Percentiles rank a stretch among this genome's conserved stretches.
Conservation (phyloP, 2,113 vertebrate species). For the Clupea harengus region DNA sequence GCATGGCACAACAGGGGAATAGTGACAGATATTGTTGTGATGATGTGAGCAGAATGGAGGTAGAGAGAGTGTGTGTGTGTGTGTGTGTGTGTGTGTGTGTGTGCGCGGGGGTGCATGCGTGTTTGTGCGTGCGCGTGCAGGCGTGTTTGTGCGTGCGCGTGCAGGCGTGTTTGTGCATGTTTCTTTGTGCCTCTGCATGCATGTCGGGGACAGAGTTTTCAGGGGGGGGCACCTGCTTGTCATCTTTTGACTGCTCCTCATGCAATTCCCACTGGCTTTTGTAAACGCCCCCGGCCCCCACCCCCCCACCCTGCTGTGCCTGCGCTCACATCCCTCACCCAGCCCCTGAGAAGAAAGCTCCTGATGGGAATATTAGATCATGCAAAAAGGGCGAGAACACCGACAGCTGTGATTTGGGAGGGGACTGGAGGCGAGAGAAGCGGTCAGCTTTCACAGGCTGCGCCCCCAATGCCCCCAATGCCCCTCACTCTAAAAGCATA, state of each 20-base stretch:
- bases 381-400: constrained; percentile 11
- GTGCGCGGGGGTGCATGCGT: not conserved
- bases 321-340: not conserved
- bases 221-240: not conserved
- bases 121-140: not conserved
- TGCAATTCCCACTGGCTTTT: constrained; percentile 29
- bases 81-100: not conserved
- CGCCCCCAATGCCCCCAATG: not conserved
- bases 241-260: constrained; percentile 20
- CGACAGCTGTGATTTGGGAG: constrained; percentile 26
- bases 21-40: constrained; percentile 42
- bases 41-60: not conserved
- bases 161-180: not conserved
- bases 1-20: not conserved
- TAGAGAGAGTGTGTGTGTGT: constrained; percentile 2
- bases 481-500: too few relatives aligned
- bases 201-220: not conserved
- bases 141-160: not conserved
- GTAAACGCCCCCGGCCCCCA: not conserved
- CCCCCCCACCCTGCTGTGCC: not conserved
- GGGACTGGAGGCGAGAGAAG: not conserved
- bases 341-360: not conserved
- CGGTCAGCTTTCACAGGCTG: not conserved
- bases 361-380: constrained; percentile 31
- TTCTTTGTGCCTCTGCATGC: too few relatives aligned